Base-by-base conservation (phyloP, 1,140 invertebrate species). In the Sycophaga agraensis region DNA sequence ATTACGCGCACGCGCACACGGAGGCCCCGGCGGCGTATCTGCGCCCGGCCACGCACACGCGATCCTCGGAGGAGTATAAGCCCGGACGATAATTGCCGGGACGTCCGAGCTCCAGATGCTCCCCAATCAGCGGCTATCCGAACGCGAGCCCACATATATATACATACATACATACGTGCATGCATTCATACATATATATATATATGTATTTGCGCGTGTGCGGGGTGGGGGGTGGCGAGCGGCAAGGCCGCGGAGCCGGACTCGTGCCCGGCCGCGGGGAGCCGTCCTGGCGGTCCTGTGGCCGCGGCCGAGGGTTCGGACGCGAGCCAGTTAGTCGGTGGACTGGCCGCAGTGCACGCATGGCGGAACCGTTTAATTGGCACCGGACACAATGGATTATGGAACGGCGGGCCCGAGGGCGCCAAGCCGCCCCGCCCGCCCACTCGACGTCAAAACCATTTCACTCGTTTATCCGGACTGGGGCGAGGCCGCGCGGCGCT, bases 311-410 rank as follows among this genome's bases (percentile, higher is more conserved):
- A n/a, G n/a, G n/a, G n/a, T n/a, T n/a, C n/a, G n/a, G n/a, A n/a
- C n/a, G n/a, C n/a, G n/a, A 75, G 69, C 73, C 76, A 76, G 76
- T 76, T 79, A 78, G 77, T 70, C 76, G 73, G 77, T 75, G 73
- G 45, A 28, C 50, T 24, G 17, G 40, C 7, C 7, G 26, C 28
- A 4, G 22, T 28, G 24, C 40, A 80, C 78, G 79, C 77, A 81
- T 81, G 77, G 73, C 66, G 73, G 75, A 75, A 79, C 76, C 75
- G 76, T 78, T 81, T 81, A 81, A 81, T 81, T 81, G 79, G 79
- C 75, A 78, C 72, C 74, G 75, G 74, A 77, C 74, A 81, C 79
- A 81, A 81, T 81, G 75, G 78, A 78, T 80, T 81, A 81, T 77
- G 70, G 74, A 74, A 77, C 63, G 70, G 69, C 68, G 51, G 34